These are phyloP conservation scores for Lepidothrix coronata DNA, from an alignment of 2,113 vertebrate genomes.

Conservation along the genomic window DNA sequence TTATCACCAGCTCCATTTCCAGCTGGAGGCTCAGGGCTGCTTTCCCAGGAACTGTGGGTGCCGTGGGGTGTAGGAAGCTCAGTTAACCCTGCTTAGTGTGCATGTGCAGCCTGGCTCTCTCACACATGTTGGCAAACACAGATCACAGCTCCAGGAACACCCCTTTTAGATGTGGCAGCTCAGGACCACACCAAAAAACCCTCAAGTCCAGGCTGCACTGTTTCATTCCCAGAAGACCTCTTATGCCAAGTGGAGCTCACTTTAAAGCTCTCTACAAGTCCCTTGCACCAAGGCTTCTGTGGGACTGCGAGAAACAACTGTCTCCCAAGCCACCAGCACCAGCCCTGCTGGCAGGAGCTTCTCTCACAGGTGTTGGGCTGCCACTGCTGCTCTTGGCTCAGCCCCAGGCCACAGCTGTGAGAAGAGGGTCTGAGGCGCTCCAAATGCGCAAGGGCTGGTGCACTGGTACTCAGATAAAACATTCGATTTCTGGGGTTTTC, in stretches of 20 bases:
- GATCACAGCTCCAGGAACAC: not conserved
- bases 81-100: not conserved
- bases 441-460: not conserved
- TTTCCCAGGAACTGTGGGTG: not conserved
- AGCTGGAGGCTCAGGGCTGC: not conserved
- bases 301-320: not conserved
- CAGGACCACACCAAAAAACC: not conserved
- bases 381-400: not conserved
- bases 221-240: not conserved
- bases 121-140: not conserved
- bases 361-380: not conserved
- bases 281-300: not conserved
- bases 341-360: not conserved
- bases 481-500: not conserved
- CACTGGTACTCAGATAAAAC: not conserved
- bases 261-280: not conserved
- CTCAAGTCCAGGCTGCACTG: not conserved
- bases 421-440: not conserved
- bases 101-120: not conserved
- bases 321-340: not conserved
- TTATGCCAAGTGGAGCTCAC: not conserved
- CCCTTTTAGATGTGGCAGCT: not conserved
- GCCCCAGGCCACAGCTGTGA: accelerated
- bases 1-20: not conserved
- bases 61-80: not conserved